A percentile compares a stretch with the other conserved stretches of the same genome.
These are phyloP conservation scores for Myodes glareolus DNA, from an alignment of 2,113 vertebrate genomes.

Conservation along the genomic window DNA sequence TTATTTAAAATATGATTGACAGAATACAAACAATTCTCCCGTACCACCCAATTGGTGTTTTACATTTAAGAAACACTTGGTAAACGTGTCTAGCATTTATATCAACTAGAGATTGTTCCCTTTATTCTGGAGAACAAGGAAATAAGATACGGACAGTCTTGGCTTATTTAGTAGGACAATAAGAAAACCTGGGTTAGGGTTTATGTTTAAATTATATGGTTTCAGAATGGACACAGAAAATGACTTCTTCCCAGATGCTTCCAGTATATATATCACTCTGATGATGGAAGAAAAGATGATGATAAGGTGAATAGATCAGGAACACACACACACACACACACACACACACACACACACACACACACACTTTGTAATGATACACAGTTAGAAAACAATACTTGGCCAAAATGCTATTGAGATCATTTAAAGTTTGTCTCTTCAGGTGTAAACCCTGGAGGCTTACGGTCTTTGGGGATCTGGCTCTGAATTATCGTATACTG, in stretches of 20 bases:
- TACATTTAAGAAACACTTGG: neutral
- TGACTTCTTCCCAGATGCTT: neutral
- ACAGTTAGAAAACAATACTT: neutral
- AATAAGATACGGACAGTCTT: neutral
- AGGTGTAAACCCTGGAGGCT: constrained; percentile 20
- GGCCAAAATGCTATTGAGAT: neutral
- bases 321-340: neutral
- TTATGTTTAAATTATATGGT: neutral
- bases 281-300: neutral
- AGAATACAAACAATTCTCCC: no score
- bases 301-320: neutral
- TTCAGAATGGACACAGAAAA: neutral
- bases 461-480: constrained; percentile 10
- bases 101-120: neutral
- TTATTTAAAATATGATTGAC: no score
- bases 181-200: neutral
- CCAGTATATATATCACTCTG: rapidly evolving
- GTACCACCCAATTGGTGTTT: no score
- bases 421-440: constrained; percentile 34
- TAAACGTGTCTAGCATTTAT: neutral
- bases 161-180: neutral
- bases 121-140: neutral
- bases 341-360: neutral
- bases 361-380: neutral
- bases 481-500: neutral